Percentiles rank a stretch among this genome's conserved stretches.
phyloP scores from a whole-genome alignment of 2,797 vertebrate species.

The Labroides dimidiatus region DNA sequence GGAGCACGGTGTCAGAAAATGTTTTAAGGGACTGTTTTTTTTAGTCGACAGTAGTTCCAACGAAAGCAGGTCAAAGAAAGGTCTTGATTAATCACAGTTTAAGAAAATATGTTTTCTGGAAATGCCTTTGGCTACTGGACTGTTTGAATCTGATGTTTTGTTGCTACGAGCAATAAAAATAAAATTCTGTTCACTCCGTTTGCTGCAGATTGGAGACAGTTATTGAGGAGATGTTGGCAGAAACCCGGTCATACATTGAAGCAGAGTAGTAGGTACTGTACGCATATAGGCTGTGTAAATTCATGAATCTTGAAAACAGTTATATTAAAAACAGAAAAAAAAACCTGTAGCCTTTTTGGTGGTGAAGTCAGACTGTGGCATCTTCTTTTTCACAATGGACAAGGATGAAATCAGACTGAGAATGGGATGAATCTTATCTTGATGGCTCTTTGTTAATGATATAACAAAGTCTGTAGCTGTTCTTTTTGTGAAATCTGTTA shows the following conservation, averaged over 20 bases:
- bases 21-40: conserved; percentile 7
- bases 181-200: background rate
- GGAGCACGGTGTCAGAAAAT: background rate
- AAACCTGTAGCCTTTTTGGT: too few species aligned
- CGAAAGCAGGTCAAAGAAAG: conserved; percentile 16
- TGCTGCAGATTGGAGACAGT: background rate
- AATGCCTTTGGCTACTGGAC: background rate
- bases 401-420: too few species aligned
- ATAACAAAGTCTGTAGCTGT: too few species aligned
- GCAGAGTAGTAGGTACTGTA: too few species aligned
- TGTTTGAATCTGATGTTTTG: background rate
- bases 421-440: too few species aligned
- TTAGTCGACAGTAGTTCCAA: conserved; percentile 2
- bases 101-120: conserved; percentile 7
- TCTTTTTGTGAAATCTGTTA: too few species aligned
- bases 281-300: too few species aligned
- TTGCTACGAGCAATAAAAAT: conserved; percentile 7
- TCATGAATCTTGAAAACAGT: too few species aligned
- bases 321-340: background rate
- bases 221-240: background rate
- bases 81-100: background rate
- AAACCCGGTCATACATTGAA: background rate
- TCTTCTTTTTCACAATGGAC: too few species aligned
- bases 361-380: too few species aligned
- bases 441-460: too few species aligned